Percentiles rank a stretch among this genome's conserved stretches.
Conservation (phyloP, 2,888 invertebrate genomes). For the Plebejus melissa region DNA sequence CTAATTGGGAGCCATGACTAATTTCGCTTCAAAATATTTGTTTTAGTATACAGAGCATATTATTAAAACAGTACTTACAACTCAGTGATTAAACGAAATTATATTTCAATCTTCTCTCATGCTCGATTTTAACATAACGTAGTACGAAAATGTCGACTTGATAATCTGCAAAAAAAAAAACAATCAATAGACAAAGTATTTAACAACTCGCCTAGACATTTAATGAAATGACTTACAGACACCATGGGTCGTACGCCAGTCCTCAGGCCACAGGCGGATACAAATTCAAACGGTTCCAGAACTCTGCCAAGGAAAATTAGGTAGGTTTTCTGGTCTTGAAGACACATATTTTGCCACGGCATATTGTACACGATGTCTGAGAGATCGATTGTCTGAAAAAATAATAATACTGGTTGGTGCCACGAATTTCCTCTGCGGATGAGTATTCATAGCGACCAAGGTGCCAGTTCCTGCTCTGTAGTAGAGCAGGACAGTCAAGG, state of each 20-base stretch:
- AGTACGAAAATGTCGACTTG: constrained; percentile 28
- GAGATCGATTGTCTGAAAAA: constrained; percentile 17
- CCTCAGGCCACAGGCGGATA: constrained; percentile 24
- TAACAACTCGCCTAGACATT: neutral
- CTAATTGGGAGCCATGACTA: too few species aligned
- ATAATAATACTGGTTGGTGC: too few species aligned
- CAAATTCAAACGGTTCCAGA: constrained; percentile 24
- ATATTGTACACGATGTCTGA: constrained; percentile 21
- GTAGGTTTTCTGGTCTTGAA: constrained; percentile 21
- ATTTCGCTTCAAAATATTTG: too few species aligned
- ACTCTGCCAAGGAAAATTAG: neutral
- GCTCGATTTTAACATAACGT: constrained; percentile 25
- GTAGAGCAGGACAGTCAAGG: too few species aligned
- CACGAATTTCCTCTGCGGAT: too few species aligned
- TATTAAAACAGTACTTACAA: too few species aligned
- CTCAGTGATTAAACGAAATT: too few species aligned
- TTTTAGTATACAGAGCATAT: too few species aligned
- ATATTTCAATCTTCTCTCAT: neutral
- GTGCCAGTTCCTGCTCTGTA: too few species aligned
- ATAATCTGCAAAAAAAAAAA: constrained; percentile 17
- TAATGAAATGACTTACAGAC: constrained; percentile 19
- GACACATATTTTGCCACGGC: constrained; percentile 26
- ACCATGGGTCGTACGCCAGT: constrained; percentile 23
- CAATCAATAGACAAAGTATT: neutral
- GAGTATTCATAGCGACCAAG: too few species aligned